Conservation (phyloP, 2,888 invertebrate species). For the Eilema caniola region DNA sequence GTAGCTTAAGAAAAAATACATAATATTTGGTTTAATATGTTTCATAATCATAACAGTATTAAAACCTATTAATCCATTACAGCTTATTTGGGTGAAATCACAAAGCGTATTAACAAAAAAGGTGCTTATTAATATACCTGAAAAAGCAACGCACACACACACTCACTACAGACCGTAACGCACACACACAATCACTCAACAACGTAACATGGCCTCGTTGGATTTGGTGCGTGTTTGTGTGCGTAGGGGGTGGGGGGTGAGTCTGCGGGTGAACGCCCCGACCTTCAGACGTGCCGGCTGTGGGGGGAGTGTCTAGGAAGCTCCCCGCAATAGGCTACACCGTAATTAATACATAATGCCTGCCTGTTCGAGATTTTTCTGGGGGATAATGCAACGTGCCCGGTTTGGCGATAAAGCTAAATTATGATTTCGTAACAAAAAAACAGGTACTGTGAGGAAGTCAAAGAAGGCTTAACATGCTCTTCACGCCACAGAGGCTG, state of each 20-base stretch:
- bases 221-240: conserved; percentile 8
- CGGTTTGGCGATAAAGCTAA: conserved; percentile 1
- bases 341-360: conserved; percentile 58
- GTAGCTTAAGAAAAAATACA: too few relatives aligned
- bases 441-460: background rate
- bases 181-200: background rate
- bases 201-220: conserved; percentile 1
- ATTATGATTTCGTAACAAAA: background rate
- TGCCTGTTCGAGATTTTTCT: conserved; percentile 42
- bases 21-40: background rate
- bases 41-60: background rate
- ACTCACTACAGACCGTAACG: conserved; percentile 7
- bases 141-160: conserved; percentile 32
- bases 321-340: conserved; percentile 54
- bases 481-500: too few relatives aligned
- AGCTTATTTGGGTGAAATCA: conserved; percentile 23
- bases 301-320: conserved; percentile 73
- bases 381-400: conserved; percentile 20
- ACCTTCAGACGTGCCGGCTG: conserved; percentile 79
- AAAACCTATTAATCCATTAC: conserved; percentile 6
- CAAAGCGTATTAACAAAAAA: conserved; percentile 30
- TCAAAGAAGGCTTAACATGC: background rate
- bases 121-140: conserved; percentile 40
- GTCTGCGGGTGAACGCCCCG: conserved; percentile 77
- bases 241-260: conserved; percentile 48